A percentile compares a stretch with the other conserved stretches of the same genome.
phyloP scores from a whole-genome alignment of 1,140 invertebrate genomes.

The Protaetia brevitarsis region DNA sequence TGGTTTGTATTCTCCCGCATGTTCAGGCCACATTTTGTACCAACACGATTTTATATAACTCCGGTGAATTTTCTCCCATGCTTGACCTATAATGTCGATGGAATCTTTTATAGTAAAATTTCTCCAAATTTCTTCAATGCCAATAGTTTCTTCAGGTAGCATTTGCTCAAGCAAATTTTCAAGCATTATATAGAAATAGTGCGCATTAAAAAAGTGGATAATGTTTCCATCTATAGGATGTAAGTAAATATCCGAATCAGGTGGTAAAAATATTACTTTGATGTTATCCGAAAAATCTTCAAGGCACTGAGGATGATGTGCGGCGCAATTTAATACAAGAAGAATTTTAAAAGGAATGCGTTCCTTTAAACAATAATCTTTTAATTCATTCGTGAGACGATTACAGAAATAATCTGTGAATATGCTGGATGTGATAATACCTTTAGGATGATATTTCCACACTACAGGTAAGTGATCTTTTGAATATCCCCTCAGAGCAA shows the following conservation, averaged over 20 bases:
- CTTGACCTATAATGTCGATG: background rate
- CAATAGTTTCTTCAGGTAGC: background rate
- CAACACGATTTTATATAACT: background rate
- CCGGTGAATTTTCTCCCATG: background rate
- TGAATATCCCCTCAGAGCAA: conserved; percentile 45
- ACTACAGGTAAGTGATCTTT: conserved; percentile 45
- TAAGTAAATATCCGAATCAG: background rate
- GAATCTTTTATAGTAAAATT: background rate
- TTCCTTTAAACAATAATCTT: conserved; percentile 14
- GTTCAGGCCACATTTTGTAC: conserved; percentile 6
- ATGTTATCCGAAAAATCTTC: conserved; percentile 18
- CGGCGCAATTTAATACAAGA: background rate
- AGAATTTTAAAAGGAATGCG: conserved; percentile 4
- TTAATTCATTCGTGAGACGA: background rate
- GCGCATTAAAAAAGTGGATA: background rate
- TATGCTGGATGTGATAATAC: conserved; percentile 16
- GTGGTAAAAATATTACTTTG: background rate
- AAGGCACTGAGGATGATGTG: background rate
- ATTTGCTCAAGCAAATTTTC: background rate
- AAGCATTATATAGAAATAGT: conserved; percentile 11
- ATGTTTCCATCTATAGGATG: background rate
- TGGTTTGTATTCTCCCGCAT: background rate
- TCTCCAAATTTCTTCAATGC: background rate
- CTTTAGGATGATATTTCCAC: conserved; percentile 46
- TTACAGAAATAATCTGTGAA: conserved; percentile 1